Evolutionary conservation across 2,113 vertebrate species (phyloP), one percentile per base, ranked within the genome.

Genomic region (Nothocercus nigrocapillus): DNA sequence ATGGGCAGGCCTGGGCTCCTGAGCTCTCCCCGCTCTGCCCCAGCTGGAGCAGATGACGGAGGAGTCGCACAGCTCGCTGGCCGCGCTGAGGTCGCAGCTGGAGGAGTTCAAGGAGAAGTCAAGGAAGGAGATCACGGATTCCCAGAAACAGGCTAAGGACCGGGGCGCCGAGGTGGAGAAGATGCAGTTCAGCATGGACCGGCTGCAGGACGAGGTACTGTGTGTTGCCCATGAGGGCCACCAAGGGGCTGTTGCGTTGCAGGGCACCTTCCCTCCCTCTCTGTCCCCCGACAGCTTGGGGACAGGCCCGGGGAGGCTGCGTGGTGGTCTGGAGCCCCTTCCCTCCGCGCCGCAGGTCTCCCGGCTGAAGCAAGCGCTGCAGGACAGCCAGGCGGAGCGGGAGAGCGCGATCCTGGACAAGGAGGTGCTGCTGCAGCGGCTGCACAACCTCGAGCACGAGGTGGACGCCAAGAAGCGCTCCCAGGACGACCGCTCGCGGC

Each of bases 81-180:
- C 97, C 25, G 45, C 56, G 45, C 97, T 99, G 54, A 97, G 97
- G 88, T 59, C 95, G 9, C 99, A 99, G 96, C 96, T 99, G 97
- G 99, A 99, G 53, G 99, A 99, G 73, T 98, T 99, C 58, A 98
- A 97, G 94, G 99, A 99, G 78, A 98, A 98, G 76, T 97, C 98
- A 5, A 98, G 98, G 66, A 98, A 97, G 90, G 99, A 99, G 91
- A 97, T 99, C 63, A 98, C 98, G 0, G 99, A 99, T 44, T 98
- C 97, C 7, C 99, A 99, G 40, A 98, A 98, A 44, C 98, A 98
- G 42, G 98, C 98, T 85, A 98, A 98, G 82, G 98, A 99, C 7
- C 98, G 98, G 76, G 97, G 98, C 3, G 97, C 94, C 1, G 99
- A 99, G 95, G 97, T 98, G 75, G 98, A 99, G 75, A 98, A 97